Percentiles rank a stretch among this genome's conserved stretches.
Evolutionary conservation across 2,113 vertebrate genomes (phyloP).

Genomic region (Pristiophorus japonicus): DNA sequence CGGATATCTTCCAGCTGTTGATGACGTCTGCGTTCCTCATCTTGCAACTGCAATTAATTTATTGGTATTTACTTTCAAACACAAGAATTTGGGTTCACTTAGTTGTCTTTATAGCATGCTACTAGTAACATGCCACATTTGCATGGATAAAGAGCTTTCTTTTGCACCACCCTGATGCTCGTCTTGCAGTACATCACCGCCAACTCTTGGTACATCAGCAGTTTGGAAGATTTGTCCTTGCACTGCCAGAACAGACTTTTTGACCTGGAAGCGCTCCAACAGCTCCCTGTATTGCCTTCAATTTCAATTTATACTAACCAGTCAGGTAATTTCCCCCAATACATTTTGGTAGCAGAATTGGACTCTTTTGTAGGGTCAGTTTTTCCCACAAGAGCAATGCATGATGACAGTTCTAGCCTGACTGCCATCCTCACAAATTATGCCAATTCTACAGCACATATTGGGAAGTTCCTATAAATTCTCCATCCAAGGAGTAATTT

Average conservation of each 20-base stretch:
- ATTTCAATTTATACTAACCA: neutral
- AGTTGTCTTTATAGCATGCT: neutral
- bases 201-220: neutral
- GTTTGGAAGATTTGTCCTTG: neutral
- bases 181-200: neutral
- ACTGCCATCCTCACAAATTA: neutral
- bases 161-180: too few relatives aligned
- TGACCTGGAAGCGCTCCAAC: neutral
- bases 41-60: slow-evolving; percentile 74
- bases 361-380: neutral
- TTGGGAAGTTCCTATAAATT: neutral
- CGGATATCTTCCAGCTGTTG: slow-evolving; percentile 92
- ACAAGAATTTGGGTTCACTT: neutral
- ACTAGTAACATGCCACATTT: neutral
- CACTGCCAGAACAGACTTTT: neutral
- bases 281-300: neutral
- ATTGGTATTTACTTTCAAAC: slow-evolving; percentile 3
- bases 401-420: neutral
- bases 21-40: slow-evolving; percentile 87
- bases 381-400: neutral
- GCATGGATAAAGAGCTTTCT: neutral
- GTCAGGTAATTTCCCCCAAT: neutral
- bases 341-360: neutral
- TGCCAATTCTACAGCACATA: neutral
- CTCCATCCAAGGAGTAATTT: neutral